Evolutionary conservation across 2,888 invertebrate genomes (phyloP).

Genomic region (Dasysyrphus albostriatus): DNA sequence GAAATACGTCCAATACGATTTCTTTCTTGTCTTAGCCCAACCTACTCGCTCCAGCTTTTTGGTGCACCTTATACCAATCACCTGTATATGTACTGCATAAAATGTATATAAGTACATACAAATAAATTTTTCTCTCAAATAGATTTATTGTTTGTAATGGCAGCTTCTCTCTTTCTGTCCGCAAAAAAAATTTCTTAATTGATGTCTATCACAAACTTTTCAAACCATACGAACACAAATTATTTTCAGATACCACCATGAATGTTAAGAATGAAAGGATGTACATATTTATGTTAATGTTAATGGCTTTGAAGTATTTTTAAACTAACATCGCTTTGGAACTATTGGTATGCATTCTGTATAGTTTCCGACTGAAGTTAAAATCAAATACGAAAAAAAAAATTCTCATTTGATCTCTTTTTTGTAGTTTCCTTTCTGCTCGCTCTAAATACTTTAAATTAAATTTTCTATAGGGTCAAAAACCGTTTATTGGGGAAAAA

Average conservation of each 20-base stretch:
- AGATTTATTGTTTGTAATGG: no score
- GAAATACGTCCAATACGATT: no score
- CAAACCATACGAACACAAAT: not conserved
- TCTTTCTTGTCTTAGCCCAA: no score
- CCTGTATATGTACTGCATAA: no score
- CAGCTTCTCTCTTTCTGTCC: no score
- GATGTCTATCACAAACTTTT: no score
- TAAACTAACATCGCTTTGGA: not conserved
- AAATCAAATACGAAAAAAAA: not conserved
- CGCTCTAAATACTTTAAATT: not conserved
- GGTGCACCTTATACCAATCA: no score
- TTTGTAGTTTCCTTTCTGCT: not conserved
- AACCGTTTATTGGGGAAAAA: not conserved
- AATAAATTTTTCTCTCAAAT: no score
- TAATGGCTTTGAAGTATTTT: slow-evolving; percentile 48
- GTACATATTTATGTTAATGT: slow-evolving; percentile 14
- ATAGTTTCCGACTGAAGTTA: not conserved
- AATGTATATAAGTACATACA: no score
- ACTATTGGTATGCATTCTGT: not conserved
- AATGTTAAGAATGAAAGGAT: slow-evolving; percentile 10
- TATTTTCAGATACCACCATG: slow-evolving; percentile 2
- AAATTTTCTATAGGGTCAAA: not conserved
- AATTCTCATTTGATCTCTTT: slow-evolving; percentile 8
- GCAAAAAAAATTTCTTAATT: no score
- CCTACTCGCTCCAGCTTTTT: no score